Evolutionary conservation across 1,140 invertebrate genomes (phyloP), one percentile per base, ranked within the genome.

Genomic region (Amyelois transitella): DNA sequence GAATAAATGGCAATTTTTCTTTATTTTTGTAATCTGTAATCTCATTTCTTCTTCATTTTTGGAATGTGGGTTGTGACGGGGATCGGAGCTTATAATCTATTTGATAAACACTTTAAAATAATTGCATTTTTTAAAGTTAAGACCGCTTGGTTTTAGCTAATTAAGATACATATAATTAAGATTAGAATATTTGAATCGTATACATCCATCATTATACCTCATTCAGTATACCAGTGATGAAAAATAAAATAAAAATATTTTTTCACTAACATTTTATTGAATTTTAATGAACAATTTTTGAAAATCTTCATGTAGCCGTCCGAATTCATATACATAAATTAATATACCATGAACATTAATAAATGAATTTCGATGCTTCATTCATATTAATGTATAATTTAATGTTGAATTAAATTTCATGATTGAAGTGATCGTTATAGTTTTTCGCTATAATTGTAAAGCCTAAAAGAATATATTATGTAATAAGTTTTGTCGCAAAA

Each of bases 331-430:
- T 32, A 25, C 43, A 50, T 60, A 59, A 8, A 53, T 57, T 60
- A 43, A 10, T 38, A 14, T 14, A 28, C 22, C 28, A 38, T 47
- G 4, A 25, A 51, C 32, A 38, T 24, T 4, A 19, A 49, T 55
- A n/a, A n/a, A n/a, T n/a, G n/a, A n/a, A n/a, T n/a, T n/a, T n/a
- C n/a, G n/a, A n/a, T 59, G 60, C 76, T 77, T 75, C 69, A 51
- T 64, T 70, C 80, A 75, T 83, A 73, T 49, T 62, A 51, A 84
- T 81, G 50, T 49, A 84, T 72, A 81, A 81, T 80, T 81, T 81
- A 82, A 81, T 81, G 47, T 19, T 38, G 8, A 64, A 71, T 77
- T 81, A 76, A 81, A 82, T 80, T 55, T 81, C 59, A 75, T 81
- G 77, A 68, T 61, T 43, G 53, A 67, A 77, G 55, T 58, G 51